Conservation (phyloP, 2,888 invertebrate species). For the Coelinius sp. region DNA sequence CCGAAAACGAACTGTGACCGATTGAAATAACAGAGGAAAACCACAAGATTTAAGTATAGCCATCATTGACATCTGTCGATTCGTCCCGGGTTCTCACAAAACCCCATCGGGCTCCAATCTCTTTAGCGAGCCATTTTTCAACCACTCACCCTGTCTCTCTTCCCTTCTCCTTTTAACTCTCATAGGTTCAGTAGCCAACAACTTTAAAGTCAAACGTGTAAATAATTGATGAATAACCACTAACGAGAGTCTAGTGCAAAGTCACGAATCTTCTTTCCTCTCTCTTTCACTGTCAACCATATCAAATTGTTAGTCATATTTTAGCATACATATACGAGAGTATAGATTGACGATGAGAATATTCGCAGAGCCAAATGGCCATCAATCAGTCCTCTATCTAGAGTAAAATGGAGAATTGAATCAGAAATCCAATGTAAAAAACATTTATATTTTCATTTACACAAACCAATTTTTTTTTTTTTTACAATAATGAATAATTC, state of each 20-base stretch:
- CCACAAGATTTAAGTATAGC: constrained; percentile 58
- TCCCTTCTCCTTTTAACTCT: neutral
- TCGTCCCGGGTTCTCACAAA: constrained; percentile 57
- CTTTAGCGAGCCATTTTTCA: constrained; percentile 32
- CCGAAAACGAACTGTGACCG: constrained; percentile 29
- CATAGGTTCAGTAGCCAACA: constrained; percentile 37
- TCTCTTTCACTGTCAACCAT: constrained; percentile 14
- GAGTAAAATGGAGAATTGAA: no score
- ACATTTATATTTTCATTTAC: no score
- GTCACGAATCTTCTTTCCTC: constrained; percentile 16
- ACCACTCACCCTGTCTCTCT: constrained; percentile 18
- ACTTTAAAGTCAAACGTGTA: constrained; percentile 60
- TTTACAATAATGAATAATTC: no score
- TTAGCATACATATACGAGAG: no score
- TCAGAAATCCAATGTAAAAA: no score
- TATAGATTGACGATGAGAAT: no score
- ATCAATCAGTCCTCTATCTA: no score
- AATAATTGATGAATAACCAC: constrained; percentile 67
- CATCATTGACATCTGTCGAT: constrained; percentile 66
- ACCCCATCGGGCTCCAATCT: constrained; percentile 14
- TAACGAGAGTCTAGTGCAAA: constrained; percentile 65
- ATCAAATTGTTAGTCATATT: neutral
- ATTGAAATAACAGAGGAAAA: constrained; percentile 35
- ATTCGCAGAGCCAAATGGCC: no score
- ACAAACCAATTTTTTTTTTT: no score